Evolutionary conservation across 2,888 invertebrate genomes (phyloP).

Genomic region (Drosophila niveifrons): DNA sequence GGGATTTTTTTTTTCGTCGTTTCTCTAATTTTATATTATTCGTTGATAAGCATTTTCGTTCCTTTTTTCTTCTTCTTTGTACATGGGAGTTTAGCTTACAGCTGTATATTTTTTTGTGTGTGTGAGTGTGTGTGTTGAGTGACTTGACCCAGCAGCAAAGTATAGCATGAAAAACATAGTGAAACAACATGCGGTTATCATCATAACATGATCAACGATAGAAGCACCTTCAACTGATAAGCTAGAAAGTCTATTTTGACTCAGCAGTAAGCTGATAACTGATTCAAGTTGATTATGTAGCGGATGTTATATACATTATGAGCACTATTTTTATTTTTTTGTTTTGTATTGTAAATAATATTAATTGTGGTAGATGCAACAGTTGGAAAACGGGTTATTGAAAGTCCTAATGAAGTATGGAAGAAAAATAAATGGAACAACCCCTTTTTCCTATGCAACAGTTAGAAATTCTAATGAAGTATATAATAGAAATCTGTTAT

Average conservation of each 20-base stretch:
- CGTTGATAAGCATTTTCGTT: constrained; percentile 68
- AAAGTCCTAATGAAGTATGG: too few species aligned
- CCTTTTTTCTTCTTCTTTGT: constrained; percentile 36
- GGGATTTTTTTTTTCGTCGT: constrained; percentile 43
- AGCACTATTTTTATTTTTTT: not conserved
- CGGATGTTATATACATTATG: not conserved
- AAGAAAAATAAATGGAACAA: not conserved
- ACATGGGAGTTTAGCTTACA: constrained; percentile 71
- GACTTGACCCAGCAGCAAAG: constrained; percentile 19
- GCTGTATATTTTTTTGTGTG: constrained; percentile 18
- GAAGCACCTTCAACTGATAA: constrained; percentile 1
- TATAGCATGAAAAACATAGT: constrained; percentile 6
- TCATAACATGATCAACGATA: not conserved
- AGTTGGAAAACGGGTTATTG: not conserved
- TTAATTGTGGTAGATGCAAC: not conserved
- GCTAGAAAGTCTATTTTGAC: constrained; percentile 8
- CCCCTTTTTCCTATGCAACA: not conserved
- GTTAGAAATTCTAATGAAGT: not conserved
- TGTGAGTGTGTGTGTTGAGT: constrained; percentile 2
- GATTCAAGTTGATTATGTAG: constrained; percentile 17
- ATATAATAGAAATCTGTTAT: too few species aligned
- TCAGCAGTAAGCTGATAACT: constrained; percentile 10
- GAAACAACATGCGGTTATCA: constrained; percentile 1
- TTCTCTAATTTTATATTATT: constrained; percentile 66
- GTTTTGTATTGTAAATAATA: not conserved